A percentile compares a stretch with the other conserved stretches of the same genome.
Conservation (phyloP, 23 tunicate species). For the Corella eumyota region DNA sequence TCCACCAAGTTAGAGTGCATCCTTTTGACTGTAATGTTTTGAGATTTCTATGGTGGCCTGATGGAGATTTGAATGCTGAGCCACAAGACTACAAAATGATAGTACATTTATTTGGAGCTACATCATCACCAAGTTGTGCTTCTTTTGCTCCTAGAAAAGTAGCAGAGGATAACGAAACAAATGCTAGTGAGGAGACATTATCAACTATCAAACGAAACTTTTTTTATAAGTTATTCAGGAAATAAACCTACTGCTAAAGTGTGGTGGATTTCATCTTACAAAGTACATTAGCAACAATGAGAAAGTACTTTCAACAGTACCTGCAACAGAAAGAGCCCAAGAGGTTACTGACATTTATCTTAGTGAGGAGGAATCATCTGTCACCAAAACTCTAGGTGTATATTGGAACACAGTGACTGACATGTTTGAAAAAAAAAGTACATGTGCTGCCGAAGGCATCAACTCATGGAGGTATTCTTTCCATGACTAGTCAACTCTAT, state of each 20-base stretch:
- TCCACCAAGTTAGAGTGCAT: slow-evolving; percentile 12
- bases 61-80: slow-evolving; percentile 4
- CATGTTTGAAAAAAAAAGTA: slow-evolving; percentile 4
- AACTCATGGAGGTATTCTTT: slow-evolving; percentile 16
- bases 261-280: slow-evolving; percentile 1
- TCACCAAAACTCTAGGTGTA: slow-evolving; percentile 5
- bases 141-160: slow-evolving; percentile 6
- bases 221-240: not conserved
- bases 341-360: not conserved
- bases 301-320: slow-evolving; percentile 1
- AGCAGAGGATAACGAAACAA: slow-evolving; percentile 7
- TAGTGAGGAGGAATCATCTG: not conserved
- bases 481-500: slow-evolving; percentile 1
- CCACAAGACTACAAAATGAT: slow-evolving; percentile 16
- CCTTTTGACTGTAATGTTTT: slow-evolving; percentile 5
- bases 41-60: slow-evolving; percentile 33
- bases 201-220: too few species aligned
- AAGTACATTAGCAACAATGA: slow-evolving; percentile 4
- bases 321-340: not conserved
- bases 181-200: too few species aligned
- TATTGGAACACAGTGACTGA: slow-evolving; percentile 7
- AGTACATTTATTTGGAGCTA: slow-evolving; percentile 20
- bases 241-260: not conserved
- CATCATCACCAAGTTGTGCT: slow-evolving; percentile 30
- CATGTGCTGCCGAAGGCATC: not conserved